Evolutionary conservation across 2,888 invertebrate species (phyloP).

Genomic region (Apoderus coryli): DNA sequence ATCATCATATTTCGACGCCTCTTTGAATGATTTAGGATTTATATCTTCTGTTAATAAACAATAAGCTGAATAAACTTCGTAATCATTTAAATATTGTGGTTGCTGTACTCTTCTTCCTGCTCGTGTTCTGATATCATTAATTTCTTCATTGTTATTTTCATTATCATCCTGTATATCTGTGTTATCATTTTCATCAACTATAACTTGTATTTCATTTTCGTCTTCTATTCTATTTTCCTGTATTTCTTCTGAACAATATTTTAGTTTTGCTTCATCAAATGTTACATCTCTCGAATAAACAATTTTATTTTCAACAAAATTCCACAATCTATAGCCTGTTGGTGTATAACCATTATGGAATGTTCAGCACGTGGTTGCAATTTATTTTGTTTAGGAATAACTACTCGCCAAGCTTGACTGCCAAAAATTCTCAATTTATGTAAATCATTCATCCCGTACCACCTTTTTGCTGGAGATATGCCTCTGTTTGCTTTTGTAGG

Average conservation of each 20-base stretch:
- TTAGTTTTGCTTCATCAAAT: constrained; percentile 17
- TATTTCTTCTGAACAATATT: constrained; percentile 12
- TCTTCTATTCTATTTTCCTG: constrained; percentile 10
- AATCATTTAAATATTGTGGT: constrained; percentile 9
- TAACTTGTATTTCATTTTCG: constrained; percentile 9
- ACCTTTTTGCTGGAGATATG: constrained; percentile 13
- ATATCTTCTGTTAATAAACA: not conserved
- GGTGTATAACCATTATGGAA: constrained; percentile 16
- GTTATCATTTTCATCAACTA: constrained; percentile 6
- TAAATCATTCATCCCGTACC: constrained; percentile 17
- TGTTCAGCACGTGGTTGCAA: constrained; percentile 15
- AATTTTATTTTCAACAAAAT: constrained; percentile 14
- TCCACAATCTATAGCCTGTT: constrained; percentile 17
- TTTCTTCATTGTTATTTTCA: constrained; percentile 5
- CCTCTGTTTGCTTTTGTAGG: constrained; percentile 14
- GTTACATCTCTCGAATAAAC: constrained; percentile 17
- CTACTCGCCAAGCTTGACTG: constrained; percentile 15
- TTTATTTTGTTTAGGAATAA: constrained; percentile 17
- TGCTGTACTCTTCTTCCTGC: constrained; percentile 9
- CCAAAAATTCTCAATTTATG: constrained; percentile 18
- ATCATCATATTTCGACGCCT: constrained; percentile 1
- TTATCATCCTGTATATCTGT: constrained; percentile 4
- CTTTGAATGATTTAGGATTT: constrained; percentile 6
- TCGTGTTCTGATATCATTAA: constrained; percentile 6
- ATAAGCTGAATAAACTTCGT: constrained; percentile 1